Conservation (phyloP, 2,797 vertebrate species). For the Sparidentex hasta region DNA sequence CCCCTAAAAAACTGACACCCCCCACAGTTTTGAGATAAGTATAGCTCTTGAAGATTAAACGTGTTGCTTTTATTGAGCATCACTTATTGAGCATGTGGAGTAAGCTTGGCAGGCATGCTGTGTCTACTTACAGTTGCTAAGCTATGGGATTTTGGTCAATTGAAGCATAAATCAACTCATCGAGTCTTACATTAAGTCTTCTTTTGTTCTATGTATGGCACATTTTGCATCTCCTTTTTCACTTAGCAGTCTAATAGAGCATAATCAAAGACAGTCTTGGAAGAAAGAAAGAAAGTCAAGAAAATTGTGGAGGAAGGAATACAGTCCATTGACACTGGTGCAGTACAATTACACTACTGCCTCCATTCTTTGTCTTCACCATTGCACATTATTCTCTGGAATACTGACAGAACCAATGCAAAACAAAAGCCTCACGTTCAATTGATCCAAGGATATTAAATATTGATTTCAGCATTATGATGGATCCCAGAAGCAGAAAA, state of each 20-base stretch:
- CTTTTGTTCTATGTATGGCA: neutral
- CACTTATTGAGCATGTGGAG: neutral
- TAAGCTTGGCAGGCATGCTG: neutral
- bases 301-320: conserved; percentile 25
- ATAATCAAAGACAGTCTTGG: neutral
- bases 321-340: conserved; percentile 15
- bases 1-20: neutral
- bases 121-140: conserved; percentile 11
- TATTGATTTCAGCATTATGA: conserved; percentile 82
- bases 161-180: conserved; percentile 5
- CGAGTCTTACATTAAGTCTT: neutral
- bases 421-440: conserved; percentile 63
- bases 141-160: neutral
- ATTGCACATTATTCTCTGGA: conserved; percentile 54
- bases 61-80: neutral
- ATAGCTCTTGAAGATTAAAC: neutral
- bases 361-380: conserved; percentile 49
- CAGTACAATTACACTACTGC: conserved; percentile 13
- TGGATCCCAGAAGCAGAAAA: conserved; percentile 75
- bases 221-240: conserved; percentile 2
- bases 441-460: conserved; percentile 86
- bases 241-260: neutral
- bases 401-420: conserved; percentile 68
- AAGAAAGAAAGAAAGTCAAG: conserved; percentile 10
- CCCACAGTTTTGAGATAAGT: neutral